Conservation (phyloP, 2,797 vertebrate genomes). For the Phoxinus dragarum region DNA sequence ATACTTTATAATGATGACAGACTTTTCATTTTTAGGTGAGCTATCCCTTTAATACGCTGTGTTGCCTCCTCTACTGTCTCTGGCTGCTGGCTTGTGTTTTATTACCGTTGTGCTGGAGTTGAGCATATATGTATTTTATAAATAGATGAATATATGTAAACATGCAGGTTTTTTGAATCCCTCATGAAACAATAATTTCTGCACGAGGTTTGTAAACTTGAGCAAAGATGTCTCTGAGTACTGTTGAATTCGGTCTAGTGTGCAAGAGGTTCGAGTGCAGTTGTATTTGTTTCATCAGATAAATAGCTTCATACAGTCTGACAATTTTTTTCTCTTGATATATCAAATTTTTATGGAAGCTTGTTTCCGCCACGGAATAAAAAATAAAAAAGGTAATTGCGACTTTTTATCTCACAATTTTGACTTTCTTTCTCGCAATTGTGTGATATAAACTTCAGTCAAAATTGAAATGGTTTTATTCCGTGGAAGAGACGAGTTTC, state of each 20-base stretch:
- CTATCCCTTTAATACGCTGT: not conserved
- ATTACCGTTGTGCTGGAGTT: not conserved
- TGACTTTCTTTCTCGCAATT: too few species aligned
- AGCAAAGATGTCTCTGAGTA: not conserved
- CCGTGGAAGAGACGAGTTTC: too few species aligned
- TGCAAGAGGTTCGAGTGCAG: not conserved
- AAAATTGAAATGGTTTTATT: too few species aligned
- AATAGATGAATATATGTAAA: not conserved
- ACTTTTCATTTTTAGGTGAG: not conserved
- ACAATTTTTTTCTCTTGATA: too few species aligned
- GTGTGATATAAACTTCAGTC: too few species aligned
- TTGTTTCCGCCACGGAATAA: too few species aligned
- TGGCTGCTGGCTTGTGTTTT: not conserved
- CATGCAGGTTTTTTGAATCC: not conserved
- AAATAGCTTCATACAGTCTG: slow-evolving; percentile 2
- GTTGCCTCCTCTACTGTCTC: not conserved
- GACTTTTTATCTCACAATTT: too few species aligned
- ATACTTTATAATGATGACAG: not conserved
- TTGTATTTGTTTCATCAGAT: slow-evolving; percentile 7
- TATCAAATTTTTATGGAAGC: too few species aligned
- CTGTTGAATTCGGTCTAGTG: not conserved
- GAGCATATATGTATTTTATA: not conserved
- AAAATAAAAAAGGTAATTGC: too few species aligned
- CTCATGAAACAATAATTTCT: not conserved
- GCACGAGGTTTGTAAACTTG: not conserved